A percentile compares a stretch with the other conserved stretches of the same genome.
Conservation (phyloP, 1,140 invertebrate species). For the Formica exsecta region DNA sequence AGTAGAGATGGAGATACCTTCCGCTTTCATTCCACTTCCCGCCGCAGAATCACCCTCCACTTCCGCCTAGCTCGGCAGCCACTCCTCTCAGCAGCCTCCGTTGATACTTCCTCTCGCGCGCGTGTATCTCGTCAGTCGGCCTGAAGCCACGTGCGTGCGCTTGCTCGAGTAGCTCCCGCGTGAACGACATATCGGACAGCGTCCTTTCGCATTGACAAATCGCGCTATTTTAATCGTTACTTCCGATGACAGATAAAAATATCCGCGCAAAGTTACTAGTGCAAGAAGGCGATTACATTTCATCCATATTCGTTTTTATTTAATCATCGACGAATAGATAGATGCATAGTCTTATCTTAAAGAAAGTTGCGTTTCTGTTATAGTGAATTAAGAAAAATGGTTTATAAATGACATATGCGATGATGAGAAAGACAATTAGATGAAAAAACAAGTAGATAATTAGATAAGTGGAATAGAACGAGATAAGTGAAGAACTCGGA, state of each 20-base stretch:
- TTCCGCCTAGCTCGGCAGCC: slow-evolving; percentile 73
- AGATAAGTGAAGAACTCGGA: neutral
- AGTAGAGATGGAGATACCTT: slow-evolving; percentile 20
- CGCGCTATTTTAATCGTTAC: neutral
- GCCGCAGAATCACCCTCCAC: slow-evolving; percentile 73
- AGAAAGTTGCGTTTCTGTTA: neutral
- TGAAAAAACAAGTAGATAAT: neutral
- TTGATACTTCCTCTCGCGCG: slow-evolving; percentile 75
- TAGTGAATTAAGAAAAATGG: neutral
- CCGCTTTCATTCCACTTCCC: slow-evolving; percentile 58
- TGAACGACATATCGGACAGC: slow-evolving; percentile 12
- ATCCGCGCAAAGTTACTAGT: neutral
- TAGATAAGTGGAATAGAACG: neutral
- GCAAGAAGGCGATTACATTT: slow-evolving; percentile 3
- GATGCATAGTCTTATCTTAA: neutral
- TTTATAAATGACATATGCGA: neutral
- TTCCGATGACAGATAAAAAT: slow-evolving; percentile 30
- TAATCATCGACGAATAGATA: neutral
- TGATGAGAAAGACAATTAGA: neutral
- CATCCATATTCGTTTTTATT: neutral
- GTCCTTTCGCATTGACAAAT: slow-evolving; percentile 10
- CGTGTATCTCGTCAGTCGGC: slow-evolving; percentile 77
- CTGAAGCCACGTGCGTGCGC: slow-evolving; percentile 76
- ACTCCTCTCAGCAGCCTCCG: slow-evolving; percentile 74
- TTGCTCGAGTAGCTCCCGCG: slow-evolving; percentile 64